Conservation (phyloP, 2,888 invertebrate species). For the Epinotia bilunana region DNA sequence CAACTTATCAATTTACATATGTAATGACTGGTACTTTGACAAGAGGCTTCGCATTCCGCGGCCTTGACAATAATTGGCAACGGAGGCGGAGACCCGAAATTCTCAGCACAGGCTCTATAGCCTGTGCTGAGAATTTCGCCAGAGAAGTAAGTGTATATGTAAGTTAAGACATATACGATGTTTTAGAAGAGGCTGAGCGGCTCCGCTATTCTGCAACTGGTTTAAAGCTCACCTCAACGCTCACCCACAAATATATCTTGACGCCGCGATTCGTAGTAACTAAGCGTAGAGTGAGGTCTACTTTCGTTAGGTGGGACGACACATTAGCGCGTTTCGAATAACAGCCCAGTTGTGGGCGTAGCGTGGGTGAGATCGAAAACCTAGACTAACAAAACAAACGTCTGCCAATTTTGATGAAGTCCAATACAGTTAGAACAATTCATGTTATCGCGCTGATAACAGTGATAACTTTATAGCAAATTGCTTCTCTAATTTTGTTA, state of each 20-base stretch:
- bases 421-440: constrained; percentile 37
- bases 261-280: too few species aligned
- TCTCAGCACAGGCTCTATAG: not conserved
- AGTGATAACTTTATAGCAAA: constrained; percentile 3
- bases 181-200: constrained; percentile 6
- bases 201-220: too few species aligned
- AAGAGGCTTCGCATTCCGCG: constrained; percentile 44
- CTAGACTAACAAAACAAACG: constrained; percentile 37
- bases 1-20: constrained; percentile 43
- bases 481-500: not conserved
- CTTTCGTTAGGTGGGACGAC: too few species aligned
- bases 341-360: constrained; percentile 55
- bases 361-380: constrained; percentile 59
- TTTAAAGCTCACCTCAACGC: too few species aligned
- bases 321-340: too few species aligned
- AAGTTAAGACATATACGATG: not conserved
- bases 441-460: constrained; percentile 18
- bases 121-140: too few species aligned
- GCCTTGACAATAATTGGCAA: constrained; percentile 47
- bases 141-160: constrained; percentile 2
- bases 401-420: constrained; percentile 36
- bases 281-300: too few species aligned
- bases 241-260: too few species aligned
- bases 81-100: constrained; percentile 48
- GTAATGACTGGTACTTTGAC: constrained; percentile 40